phyloP scores from a whole-genome alignment of 2,797 vertebrate species.

The Microchirus variegatus region DNA sequence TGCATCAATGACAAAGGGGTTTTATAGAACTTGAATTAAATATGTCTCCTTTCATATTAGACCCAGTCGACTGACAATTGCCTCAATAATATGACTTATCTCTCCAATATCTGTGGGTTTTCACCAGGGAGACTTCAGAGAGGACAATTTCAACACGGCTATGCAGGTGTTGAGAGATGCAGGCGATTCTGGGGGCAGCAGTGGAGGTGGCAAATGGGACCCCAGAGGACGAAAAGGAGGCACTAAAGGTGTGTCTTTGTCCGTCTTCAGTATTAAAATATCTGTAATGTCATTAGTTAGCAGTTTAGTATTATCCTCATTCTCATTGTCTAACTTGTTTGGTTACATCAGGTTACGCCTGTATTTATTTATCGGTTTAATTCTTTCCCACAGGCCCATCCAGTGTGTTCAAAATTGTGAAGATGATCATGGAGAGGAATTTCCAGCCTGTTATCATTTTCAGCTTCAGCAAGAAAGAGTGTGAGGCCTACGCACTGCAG shows the following conservation, averaged over 20 bases:
- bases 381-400: conserved; percentile 85
- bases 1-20: neutral
- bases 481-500: conserved; percentile 97
- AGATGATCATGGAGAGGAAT: conserved; percentile 99
- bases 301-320: neutral
- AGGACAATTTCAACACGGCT: conserved; percentile 99
- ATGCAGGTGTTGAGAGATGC: conserved; percentile 97
- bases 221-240: conserved; percentile 94
- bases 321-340: neutral
- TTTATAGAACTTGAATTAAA: neutral
- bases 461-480: conserved; percentile 99
- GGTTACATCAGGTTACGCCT: neutral
- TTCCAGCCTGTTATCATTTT: conserved; percentile 99
- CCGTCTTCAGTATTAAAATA: neutral
- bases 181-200: conserved; percentile 83
- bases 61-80: neutral
- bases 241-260: conserved; percentile 84
- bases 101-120: neutral
- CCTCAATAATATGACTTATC: neutral
- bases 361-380: neutral
- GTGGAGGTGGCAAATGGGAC: conserved; percentile 86
- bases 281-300: neutral
- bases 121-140: conserved; percentile 94
- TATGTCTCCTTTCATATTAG: neutral
- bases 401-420: conserved; percentile 98